Evolutionary conservation across 1,140 invertebrate species (phyloP).

Genomic region (Spodoptera frugiperda): DNA sequence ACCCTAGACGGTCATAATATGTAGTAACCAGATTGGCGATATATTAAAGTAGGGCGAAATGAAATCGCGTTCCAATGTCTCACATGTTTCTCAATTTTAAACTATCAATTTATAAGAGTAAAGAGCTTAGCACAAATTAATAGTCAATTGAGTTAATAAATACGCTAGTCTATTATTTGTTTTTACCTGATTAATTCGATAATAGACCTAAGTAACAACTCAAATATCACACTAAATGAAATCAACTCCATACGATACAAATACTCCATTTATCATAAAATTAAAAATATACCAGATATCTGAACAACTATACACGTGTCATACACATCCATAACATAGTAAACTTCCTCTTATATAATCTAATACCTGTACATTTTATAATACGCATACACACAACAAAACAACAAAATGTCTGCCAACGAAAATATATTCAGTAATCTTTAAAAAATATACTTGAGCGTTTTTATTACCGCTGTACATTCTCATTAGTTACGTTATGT

Average conservation of each 20-base stretch:
- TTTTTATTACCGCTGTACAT: conserved; percentile 13
- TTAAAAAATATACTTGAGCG: conserved; percentile 1
- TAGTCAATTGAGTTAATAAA: too few relatives aligned
- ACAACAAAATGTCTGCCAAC: conserved; percentile 11
- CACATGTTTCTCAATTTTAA: too few relatives aligned
- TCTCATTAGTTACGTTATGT: conserved; percentile 29
- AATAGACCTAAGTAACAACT: too few relatives aligned
- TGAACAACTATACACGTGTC: conserved; percentile 7
- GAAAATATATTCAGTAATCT: not conserved
- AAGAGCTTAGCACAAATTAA: too few relatives aligned
- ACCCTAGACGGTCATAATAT: too few relatives aligned
- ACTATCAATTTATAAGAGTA: too few relatives aligned
- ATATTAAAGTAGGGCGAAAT: too few relatives aligned
- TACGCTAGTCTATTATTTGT: too few relatives aligned
- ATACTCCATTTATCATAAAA: not conserved
- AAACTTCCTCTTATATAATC: conserved; percentile 3
- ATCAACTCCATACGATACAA: not conserved
- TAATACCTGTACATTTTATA: conserved; percentile 10
- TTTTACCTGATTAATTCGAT: too few relatives aligned
- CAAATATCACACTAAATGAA: not conserved
- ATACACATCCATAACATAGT: not conserved
- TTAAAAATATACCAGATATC: not conserved
- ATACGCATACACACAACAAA: not conserved
- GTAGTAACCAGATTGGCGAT: too few relatives aligned
- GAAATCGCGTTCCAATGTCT: too few relatives aligned